phyloP scores from a whole-genome alignment of 2,797 vertebrate genomes.

The Lates japonicus region DNA sequence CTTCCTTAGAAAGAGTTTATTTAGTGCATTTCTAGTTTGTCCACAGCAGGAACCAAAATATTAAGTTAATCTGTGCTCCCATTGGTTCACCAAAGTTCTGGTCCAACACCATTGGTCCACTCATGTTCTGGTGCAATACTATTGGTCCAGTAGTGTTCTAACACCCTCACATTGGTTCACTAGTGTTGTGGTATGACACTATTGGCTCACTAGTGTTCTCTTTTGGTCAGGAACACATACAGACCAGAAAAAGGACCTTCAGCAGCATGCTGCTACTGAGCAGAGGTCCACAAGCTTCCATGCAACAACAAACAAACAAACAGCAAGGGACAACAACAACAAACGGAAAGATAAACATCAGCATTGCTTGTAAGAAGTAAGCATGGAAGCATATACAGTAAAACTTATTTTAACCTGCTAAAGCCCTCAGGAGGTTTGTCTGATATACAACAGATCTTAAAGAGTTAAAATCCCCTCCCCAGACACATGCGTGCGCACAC shows the following conservation, averaged over 20 bases:
- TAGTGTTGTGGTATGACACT: constrained; percentile 82
- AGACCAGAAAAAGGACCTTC: constrained; percentile 72
- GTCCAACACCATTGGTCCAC: constrained; percentile 76
- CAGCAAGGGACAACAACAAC: constrained; percentile 74
- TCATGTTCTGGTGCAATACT: constrained; percentile 73
- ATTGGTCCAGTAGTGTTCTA: constrained; percentile 77
- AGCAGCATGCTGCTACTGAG: constrained; percentile 86
- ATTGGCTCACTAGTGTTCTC: constrained; percentile 80
- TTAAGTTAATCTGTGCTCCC: constrained; percentile 81
- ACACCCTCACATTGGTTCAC: constrained; percentile 73
- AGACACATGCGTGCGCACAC: constrained; percentile 56
- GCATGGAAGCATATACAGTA: constrained; percentile 84
- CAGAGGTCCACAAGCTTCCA: constrained; percentile 85
- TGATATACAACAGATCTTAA: constrained; percentile 78
- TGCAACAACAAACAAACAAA: constrained; percentile 83
- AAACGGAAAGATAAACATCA: constrained; percentile 75
- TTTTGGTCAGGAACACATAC: constrained; percentile 72
- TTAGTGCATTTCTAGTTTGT: constrained; percentile 85
- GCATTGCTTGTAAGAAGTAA: constrained; percentile 79
- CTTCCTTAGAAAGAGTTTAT: constrained; percentile 83
- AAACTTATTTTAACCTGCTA: constrained; percentile 79
- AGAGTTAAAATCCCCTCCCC: constrained; percentile 69
- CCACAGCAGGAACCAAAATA: constrained; percentile 81
- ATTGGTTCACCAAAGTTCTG: constrained; percentile 74
- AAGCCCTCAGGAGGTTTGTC: constrained; percentile 76